These are phyloP conservation scores for Periplaneta americana DNA, from an alignment of 1,140 invertebrate species.

Conservation along the genomic window DNA sequence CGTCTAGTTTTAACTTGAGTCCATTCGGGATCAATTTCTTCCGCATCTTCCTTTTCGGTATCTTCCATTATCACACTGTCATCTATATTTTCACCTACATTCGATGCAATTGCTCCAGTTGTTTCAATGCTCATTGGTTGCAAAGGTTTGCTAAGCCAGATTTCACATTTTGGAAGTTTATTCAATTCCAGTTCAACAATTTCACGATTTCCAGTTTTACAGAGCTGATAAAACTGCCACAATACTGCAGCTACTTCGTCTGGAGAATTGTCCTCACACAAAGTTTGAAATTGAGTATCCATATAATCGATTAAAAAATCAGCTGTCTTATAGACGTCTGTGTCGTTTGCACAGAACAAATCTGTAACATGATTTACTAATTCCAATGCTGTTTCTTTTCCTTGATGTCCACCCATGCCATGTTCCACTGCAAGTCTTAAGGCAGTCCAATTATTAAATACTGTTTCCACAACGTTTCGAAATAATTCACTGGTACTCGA, in stretches of 20 bases:
- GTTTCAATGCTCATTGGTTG: neutral
- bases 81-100: neutral
- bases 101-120: neutral
- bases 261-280: constrained; percentile 56
- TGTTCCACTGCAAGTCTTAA: constrained; percentile 56
- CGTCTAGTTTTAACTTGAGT: constrained; percentile 46
- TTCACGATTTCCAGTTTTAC: constrained; percentile 35
- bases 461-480: constrained; percentile 49
- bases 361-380: constrained; percentile 45
- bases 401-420: constrained; percentile 55
- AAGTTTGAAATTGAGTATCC: constrained; percentile 58
- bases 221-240: constrained; percentile 37
- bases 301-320: constrained; percentile 55
- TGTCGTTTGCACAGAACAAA: neutral
- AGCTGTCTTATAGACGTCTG: constrained; percentile 41
- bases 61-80: neutral
- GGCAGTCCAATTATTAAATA: constrained; percentile 59
- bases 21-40: constrained; percentile 46
- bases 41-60: too few relatives aligned
- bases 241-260: constrained; percentile 43
- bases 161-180: neutral
- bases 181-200: constrained; percentile 30
- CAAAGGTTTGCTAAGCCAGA: neutral
- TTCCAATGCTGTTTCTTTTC: constrained; percentile 51
- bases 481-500: constrained; percentile 27